Percentiles rank a stretch among this genome's conserved stretches.
These are phyloP conservation scores for Suncus etruscus DNA, from an alignment of 2,113 vertebrate genomes.

Conservation along the genomic window DNA sequence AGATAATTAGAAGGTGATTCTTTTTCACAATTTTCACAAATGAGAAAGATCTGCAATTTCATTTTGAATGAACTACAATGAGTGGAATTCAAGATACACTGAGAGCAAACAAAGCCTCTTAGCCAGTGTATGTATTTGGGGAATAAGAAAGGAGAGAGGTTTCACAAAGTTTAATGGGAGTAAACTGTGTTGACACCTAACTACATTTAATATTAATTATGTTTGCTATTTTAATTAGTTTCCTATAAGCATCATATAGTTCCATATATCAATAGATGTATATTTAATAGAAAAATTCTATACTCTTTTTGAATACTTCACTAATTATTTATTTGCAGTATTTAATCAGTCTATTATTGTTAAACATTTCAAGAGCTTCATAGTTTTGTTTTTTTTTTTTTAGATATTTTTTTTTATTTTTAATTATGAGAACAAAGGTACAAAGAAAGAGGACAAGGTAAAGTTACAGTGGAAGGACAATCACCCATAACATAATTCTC, in stretches of 20 bases:
- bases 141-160: background rate
- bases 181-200: background rate
- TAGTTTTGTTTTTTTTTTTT: no score
- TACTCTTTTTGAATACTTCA: constrained; percentile 1
- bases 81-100: background rate
- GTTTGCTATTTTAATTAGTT: background rate
- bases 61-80: background rate
- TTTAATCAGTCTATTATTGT: background rate
- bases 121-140: background rate
- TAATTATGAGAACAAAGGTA: no score
- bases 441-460: no score
- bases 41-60: background rate
- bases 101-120: background rate
- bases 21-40: background rate
- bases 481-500: no score
- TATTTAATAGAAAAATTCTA: background rate
- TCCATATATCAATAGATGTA: background rate
- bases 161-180: background rate
- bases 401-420: no score
- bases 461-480: no score
- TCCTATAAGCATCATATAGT: background rate
- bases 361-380: background rate
- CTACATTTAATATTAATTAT: background rate
- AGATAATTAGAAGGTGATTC: background rate
- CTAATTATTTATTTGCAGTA: constrained; percentile 9